phyloP scores from a whole-genome alignment of 1,140 invertebrate species.

The Sipha flava region DNA sequence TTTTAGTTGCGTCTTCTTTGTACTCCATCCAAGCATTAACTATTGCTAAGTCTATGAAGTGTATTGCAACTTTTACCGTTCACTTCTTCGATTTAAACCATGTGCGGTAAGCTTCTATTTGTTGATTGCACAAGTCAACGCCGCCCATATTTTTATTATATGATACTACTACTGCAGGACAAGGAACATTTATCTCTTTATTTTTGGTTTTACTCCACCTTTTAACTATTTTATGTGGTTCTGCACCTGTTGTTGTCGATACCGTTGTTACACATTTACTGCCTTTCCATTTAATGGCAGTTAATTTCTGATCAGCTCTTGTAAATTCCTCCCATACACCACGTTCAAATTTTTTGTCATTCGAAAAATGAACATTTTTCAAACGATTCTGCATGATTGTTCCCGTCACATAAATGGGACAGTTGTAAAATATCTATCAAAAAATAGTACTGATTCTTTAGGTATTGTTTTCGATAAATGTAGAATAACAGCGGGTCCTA shows the following conservation, averaged over 20 bases:
- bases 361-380: background rate
- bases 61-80: background rate
- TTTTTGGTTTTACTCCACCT: too few species aligned
- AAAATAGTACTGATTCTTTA: background rate
- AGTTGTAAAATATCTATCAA: background rate
- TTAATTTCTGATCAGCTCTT: background rate
- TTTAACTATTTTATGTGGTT: too few species aligned
- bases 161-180: too few species aligned
- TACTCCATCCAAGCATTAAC: conserved; percentile 42
- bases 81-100: background rate
- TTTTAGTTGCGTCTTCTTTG: conserved; percentile 33
- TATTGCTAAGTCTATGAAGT: conserved; percentile 20
- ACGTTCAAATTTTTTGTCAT: background rate
- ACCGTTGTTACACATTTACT: background rate
- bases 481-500: background rate
- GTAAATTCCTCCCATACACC: background rate
- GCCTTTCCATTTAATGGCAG: background rate
- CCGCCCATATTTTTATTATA: too few species aligned
- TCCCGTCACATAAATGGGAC: background rate
- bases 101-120: conserved; percentile 15
- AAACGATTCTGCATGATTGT: background rate
- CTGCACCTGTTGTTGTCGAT: background rate
- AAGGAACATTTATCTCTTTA: too few species aligned
- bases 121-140: background rate
- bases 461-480: background rate